Conservation (phyloP, 1,140 invertebrate genomes). For the Drosophila nikananu region DNA sequence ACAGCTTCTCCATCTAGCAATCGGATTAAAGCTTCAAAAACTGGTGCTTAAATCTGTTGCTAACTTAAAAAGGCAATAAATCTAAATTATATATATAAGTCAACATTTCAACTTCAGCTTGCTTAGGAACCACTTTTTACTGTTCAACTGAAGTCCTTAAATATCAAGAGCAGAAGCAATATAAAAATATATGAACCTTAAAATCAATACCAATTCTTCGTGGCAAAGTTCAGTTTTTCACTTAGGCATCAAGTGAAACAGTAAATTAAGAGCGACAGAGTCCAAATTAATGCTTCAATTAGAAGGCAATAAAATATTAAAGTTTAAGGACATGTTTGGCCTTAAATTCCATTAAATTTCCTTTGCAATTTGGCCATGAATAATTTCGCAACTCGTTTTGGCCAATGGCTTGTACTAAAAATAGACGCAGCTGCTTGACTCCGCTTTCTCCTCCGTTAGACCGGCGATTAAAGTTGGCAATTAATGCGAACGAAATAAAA, state of each 20-base stretch:
- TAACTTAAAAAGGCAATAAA: not conserved
- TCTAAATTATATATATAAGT: not conserved
- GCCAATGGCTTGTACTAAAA: slow-evolving; percentile 22
- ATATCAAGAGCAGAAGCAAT: not conserved
- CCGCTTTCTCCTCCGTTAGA: not conserved
- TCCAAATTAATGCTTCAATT: not conserved
- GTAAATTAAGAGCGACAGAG: slow-evolving; percentile 5
- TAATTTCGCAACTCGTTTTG: slow-evolving; percentile 2
- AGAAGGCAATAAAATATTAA: not conserved
- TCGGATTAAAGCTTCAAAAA: slow-evolving; percentile 3
- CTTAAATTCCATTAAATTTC: not conserved
- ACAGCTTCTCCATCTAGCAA: not conserved
- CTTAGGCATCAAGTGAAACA: not conserved
- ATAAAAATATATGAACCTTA: not conserved
- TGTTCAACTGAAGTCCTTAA: not conserved
- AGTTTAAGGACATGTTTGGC: not conserved
- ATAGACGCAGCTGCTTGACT: slow-evolving; percentile 22
- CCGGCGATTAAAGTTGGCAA: slow-evolving; percentile 70
- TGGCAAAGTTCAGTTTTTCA: not conserved
- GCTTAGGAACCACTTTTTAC: not conserved
- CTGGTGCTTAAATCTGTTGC: not conserved
- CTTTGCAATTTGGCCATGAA: not conserved
- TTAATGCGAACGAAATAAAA: slow-evolving; percentile 74
- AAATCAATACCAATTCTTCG: not conserved
- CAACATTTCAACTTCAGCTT: not conserved